Evolutionary conservation across 2,113 vertebrate genomes (phyloP), one percentile per base, ranked within the genome.

Genomic region (Gracilinanus agilis): DNA sequence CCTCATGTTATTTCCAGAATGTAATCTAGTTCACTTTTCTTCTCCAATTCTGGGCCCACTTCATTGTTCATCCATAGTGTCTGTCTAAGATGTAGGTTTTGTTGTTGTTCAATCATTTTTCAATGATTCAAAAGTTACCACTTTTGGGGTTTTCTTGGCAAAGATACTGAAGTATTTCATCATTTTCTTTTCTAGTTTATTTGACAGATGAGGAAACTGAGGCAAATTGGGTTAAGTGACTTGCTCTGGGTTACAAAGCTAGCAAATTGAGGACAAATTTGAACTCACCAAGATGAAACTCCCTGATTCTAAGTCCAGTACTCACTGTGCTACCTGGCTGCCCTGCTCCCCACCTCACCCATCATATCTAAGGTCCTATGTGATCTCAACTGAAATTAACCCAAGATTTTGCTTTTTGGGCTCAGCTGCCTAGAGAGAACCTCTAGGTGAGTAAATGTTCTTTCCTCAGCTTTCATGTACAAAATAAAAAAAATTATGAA

Each of bases 381-480:
- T 83, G n/a, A 83, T 40, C 67, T 83, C 19, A 40, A 40, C 7
- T 83, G 67, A 83, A 9, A 83, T 83, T 83, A 83, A 83, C 67
- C 40, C 5, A 40, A 83, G n/a, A 83, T 83, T 83, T 40, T 83
- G 34, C 67, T n/a, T 83, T 0, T 54, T 55, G 34, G 90, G 90
- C 11, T 9, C n/a, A 88, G 3, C 44, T 92, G 67, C 93, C 94
- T 54, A 92, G 58, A 90, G 55, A 75, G 55, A 95, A 61, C 24
- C 19, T 95, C 93, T 49, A 49, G 49, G 29, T 90, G 29, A 75
- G 49, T 92, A 58, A 95, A 90, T 3, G 11, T 2, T n/a, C 3
- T 94, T 94, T 96, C 40, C 40, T 53, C 23, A 83, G 54, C 0
- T 94, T 96, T 96, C 58, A 53, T 56, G 19, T 91, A 10, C 9